Evolutionary conservation across 2,888 invertebrate species (phyloP).

Genomic region (Andrena dorsata): DNA sequence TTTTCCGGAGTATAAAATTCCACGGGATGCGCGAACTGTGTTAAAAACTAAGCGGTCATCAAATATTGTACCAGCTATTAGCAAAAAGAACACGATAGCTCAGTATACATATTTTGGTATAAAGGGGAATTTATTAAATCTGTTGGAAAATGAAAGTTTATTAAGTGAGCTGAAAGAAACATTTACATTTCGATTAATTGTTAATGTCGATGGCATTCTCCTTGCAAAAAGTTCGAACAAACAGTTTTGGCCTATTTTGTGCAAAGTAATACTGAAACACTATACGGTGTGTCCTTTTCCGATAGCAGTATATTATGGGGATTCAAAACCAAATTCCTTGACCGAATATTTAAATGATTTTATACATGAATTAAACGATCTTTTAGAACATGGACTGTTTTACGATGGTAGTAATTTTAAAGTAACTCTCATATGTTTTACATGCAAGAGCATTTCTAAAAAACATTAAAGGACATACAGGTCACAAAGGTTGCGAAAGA

Average conservation of each 20-base stretch:
- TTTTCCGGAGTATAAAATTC: constrained; percentile 13
- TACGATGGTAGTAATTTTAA: constrained; percentile 7
- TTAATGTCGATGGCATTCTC: constrained; percentile 26
- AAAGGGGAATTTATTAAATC: constrained; percentile 23
- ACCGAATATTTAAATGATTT: constrained; percentile 29
- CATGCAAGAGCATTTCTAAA: constrained; percentile 37
- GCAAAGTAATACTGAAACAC: neutral
- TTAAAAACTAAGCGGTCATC: neutral
- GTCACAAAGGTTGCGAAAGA: constrained; percentile 31
- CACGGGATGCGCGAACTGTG: constrained; percentile 7
- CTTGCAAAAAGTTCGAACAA: constrained; percentile 18
- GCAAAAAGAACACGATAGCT: constrained; percentile 26
- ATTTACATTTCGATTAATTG: constrained; percentile 12
- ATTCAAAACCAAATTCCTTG: constrained; percentile 34
- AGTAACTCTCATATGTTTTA: constrained; percentile 27
- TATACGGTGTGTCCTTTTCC: constrained; percentile 21
- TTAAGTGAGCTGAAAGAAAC: constrained; percentile 29
- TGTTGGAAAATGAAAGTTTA: constrained; percentile 17
- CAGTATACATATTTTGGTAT: constrained; percentile 30
- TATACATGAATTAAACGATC: constrained; percentile 21
- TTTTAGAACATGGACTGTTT: constrained; percentile 22
- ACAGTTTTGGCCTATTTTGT: neutral
- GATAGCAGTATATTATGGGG: constrained; percentile 25
- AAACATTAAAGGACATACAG: constrained; percentile 38
- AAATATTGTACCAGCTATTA: constrained; percentile 8